Conservation (phyloP, 2,113 vertebrate genomes). For the Elanoides forficatus region DNA sequence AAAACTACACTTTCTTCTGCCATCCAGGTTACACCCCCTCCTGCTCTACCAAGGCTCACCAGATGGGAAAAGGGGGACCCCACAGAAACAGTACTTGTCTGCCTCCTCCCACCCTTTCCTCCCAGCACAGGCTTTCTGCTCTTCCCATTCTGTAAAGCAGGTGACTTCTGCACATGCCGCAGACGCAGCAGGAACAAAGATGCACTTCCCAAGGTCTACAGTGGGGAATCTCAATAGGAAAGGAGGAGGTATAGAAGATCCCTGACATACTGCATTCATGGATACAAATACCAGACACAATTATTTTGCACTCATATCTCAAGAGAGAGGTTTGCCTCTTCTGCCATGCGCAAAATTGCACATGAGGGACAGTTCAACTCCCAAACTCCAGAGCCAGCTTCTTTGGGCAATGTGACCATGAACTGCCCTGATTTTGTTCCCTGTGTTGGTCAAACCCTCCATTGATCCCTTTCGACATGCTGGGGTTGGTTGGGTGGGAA, state of each 20-base stretch:
- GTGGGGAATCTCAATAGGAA: background rate
- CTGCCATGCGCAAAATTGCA: background rate
- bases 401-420: accelerated
- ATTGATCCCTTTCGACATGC: background rate
- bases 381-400: background rate
- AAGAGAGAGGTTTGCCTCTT: background rate
- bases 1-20: background rate
- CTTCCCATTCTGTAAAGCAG: background rate
- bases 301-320: background rate
- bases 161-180: background rate
- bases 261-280: background rate
- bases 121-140: background rate
- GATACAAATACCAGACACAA: background rate
- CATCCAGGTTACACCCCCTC: background rate
- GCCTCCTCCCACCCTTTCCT: background rate
- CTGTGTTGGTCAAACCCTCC: background rate
- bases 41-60: background rate
- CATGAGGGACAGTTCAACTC: background rate
- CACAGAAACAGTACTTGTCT: background rate
- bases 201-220: background rate
- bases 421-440: background rate
- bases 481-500: background rate
- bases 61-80: background rate
- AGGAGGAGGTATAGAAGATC: background rate
- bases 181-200: background rate